These are phyloP conservation scores for Drosophila phalerata DNA, from an alignment of 2,888 invertebrate species.

Conservation along the genomic window DNA sequence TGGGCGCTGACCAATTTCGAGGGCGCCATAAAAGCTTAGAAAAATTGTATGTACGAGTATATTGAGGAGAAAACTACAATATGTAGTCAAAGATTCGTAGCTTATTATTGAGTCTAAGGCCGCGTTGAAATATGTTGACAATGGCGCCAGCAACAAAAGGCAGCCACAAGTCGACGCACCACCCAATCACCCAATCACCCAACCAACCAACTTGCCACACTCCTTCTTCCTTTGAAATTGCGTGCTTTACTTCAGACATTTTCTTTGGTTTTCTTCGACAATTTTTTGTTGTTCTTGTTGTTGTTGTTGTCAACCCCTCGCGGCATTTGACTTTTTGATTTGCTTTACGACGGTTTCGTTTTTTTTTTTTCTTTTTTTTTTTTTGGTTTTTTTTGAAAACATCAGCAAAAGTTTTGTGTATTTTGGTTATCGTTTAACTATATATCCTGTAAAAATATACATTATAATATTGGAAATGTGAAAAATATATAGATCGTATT, in stretches of 20 bases:
- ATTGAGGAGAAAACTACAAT: constrained; percentile 47
- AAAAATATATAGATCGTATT: too few species aligned
- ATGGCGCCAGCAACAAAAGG: constrained; percentile 75
- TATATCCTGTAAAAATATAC: background rate
- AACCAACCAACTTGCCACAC: background rate
- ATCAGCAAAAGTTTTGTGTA: constrained; percentile 71
- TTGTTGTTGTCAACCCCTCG: constrained; percentile 63
- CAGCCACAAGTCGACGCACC: constrained; percentile 27
- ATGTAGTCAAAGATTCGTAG: constrained; percentile 54
- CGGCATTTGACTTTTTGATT: constrained; percentile 78
- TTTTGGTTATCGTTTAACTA: constrained; percentile 41
- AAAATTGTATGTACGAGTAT: constrained; percentile 24
- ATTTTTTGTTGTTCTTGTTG: background rate
- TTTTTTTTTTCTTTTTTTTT: constrained; percentile 22
- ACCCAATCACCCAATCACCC: background rate
- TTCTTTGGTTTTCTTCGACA: constrained; percentile 18
- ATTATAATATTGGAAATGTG: too few species aligned
- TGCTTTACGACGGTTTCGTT: constrained; percentile 45
- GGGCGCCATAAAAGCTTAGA: constrained; percentile 67
- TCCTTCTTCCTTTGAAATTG: constrained; percentile 7
- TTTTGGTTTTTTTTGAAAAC: constrained; percentile 52
- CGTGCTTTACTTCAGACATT: constrained; percentile 29
- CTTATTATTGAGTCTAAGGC: constrained; percentile 75
- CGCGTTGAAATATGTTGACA: constrained; percentile 78
- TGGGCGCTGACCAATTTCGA: constrained; percentile 75